Evolutionary conservation across 2,888 invertebrate species (phyloP).

Genomic region (Pelosia muscerda): DNA sequence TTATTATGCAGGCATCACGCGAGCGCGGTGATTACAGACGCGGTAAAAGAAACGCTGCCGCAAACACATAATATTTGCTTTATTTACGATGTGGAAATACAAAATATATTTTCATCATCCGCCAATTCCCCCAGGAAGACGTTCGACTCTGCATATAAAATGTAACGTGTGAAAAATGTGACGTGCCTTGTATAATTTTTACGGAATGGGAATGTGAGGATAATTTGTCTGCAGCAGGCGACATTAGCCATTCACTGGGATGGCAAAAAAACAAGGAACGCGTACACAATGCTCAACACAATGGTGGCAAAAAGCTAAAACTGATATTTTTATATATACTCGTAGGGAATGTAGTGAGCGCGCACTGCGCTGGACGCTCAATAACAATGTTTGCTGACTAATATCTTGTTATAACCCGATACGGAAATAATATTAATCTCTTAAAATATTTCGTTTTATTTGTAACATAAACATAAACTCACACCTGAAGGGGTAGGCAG

Average conservation of each 20-base stretch:
- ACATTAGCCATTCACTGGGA: neutral
- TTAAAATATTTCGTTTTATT: too few species aligned
- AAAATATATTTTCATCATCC: constrained; percentile 4
- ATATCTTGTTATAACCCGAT: neutral
- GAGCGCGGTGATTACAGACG: neutral
- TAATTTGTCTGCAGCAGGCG: neutral
- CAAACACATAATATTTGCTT: constrained; percentile 1
- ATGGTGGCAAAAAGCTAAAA: neutral
- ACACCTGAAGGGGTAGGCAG: too few species aligned
- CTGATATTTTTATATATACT: neutral
- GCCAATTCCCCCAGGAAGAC: neutral
- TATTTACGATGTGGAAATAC: neutral
- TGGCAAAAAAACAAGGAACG: constrained; percentile 1
- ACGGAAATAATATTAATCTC: too few species aligned
- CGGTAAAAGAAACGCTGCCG: constrained; percentile 1
- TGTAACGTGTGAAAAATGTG: constrained; percentile 3
- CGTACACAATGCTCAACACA: neutral
- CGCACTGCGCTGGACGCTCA: neutral
- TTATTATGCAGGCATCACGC: neutral
- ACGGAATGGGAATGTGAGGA: neutral
- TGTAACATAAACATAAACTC: too few species aligned
- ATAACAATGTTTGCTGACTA: neutral
- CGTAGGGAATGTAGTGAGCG: neutral
- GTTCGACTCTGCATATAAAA: constrained; percentile 4
- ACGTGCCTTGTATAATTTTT: constrained; percentile 2